phyloP scores from a whole-genome alignment of 1,140 invertebrate genomes.

The Bathynomus jamesi region DNA sequence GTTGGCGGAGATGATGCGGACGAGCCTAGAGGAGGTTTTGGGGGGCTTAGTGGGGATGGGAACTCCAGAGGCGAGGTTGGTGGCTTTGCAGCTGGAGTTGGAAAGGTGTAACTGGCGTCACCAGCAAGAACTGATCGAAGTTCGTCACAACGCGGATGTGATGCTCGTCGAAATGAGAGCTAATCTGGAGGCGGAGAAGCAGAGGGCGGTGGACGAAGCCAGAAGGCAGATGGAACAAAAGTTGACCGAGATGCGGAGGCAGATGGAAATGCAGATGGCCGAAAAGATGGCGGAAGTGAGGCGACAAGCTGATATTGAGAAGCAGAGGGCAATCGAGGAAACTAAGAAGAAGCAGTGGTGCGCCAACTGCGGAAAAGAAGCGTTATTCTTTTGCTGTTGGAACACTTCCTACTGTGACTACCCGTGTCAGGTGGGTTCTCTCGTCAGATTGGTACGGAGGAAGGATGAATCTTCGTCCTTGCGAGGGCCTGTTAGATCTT shows the following conservation, averaged over 20 bases:
- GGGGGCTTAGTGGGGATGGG: constrained; percentile 46
- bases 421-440: constrained; percentile 56
- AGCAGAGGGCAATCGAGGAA: constrained; percentile 58
- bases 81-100: constrained; percentile 53
- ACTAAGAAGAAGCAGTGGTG: constrained; percentile 82
- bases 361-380: constrained; percentile 72
- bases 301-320: constrained; percentile 54
- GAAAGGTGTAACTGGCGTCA: constrained; percentile 58
- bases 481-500: not conserved
- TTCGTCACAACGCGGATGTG: constrained; percentile 41
- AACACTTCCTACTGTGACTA: constrained; percentile 89
- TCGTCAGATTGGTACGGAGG: not conserved
- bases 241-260: constrained; percentile 22
- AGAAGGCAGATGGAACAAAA: constrained; percentile 54
- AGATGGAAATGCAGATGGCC: constrained; percentile 30
- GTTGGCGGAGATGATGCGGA: constrained; percentile 50
- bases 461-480: not conserved
- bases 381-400: constrained; percentile 88
- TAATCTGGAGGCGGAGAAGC: constrained; percentile 57
- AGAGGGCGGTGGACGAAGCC: constrained; percentile 47
- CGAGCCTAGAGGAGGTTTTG: constrained; percentile 52
- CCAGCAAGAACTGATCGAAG: constrained; percentile 46
- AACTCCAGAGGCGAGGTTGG: constrained; percentile 51
- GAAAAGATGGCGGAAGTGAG: constrained; percentile 48
- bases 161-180: constrained; percentile 56